Percentiles rank a stretch among this genome's conserved stretches.
Evolutionary conservation across 2,797 vertebrate genomes (phyloP).

Genomic region (Numenius phaeopus): DNA sequence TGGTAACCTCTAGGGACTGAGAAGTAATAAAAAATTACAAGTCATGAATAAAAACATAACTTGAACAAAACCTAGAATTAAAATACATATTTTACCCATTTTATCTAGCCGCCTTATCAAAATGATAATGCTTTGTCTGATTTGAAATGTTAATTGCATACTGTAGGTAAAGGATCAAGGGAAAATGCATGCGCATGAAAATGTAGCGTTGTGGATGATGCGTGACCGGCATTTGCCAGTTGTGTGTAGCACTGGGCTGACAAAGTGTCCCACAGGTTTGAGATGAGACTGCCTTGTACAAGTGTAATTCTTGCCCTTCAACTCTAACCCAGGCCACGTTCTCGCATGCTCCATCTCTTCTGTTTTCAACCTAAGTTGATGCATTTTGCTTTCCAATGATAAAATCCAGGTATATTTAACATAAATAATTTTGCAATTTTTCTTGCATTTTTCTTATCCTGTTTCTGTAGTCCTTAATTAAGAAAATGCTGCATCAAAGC

Average conservation of each 20-base stretch:
- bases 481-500: not conserved
- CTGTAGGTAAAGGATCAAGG: not conserved
- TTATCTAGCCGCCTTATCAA: not conserved
- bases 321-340: rapidly evolving
- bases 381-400: not conserved
- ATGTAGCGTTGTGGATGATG: not conserved
- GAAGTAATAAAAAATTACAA: not conserved
- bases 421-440: not conserved
- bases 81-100: not conserved
- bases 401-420: not conserved
- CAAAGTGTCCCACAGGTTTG: not conserved
- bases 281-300: rapidly evolving
- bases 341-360: not conserved
- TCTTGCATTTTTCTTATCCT: not conserved
- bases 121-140: not conserved
- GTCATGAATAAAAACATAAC: not conserved
- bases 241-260: not conserved
- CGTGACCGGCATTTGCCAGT: not conserved
- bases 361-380: not conserved
- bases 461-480: not conserved
- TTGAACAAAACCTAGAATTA: not conserved
- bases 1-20: not conserved
- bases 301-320: not conserved
- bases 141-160: not conserved
- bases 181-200: not conserved